Conservation (phyloP, 2,113 vertebrate species). For the Cynocephalus volans region DNA sequence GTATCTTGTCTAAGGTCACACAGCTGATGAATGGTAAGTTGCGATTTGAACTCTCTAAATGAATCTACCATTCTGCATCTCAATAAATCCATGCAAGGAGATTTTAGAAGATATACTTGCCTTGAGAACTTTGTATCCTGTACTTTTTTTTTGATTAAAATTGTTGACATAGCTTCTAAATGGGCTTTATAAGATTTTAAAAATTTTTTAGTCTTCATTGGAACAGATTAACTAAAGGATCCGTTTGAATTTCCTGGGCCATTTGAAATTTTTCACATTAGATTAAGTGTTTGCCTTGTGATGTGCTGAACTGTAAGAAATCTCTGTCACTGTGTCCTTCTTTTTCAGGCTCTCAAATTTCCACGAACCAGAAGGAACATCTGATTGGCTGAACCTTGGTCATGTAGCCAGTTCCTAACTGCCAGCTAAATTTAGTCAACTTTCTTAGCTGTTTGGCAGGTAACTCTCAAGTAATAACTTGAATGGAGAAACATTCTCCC, state of each 20-base stretch:
- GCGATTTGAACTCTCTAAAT: background rate
- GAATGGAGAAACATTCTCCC: background rate
- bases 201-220: background rate
- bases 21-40: background rate
- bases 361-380: background rate
- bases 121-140: background rate
- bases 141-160: background rate
- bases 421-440: background rate
- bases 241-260: background rate
- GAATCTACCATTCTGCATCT: background rate
- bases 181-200: background rate
- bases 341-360: background rate
- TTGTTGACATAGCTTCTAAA: constrained; percentile 6
- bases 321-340: background rate
- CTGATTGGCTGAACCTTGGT: background rate
- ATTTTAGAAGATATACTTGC: background rate
- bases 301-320: background rate
- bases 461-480: background rate
- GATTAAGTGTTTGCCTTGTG: background rate
- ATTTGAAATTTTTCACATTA: background rate
- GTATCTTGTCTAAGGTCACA: background rate
- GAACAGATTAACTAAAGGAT: background rate
- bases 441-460: background rate
- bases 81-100: background rate
- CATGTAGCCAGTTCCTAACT: background rate